Conservation (phyloP, 37 sponge, comb jelly and placozoan genomes). For the Agelas oroides region DNA sequence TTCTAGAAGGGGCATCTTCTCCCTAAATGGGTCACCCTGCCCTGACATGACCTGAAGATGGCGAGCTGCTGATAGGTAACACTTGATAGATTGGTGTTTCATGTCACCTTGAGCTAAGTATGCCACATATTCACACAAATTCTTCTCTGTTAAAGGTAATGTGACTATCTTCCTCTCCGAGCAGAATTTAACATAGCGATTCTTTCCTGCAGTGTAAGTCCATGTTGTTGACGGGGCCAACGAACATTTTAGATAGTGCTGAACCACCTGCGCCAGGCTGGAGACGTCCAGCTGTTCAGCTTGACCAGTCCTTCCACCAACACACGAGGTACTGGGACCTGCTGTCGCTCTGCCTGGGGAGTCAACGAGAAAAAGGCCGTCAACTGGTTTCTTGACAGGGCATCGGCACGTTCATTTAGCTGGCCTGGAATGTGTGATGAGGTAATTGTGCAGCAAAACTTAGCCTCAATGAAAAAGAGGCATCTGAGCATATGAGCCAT, state of each 20-base stretch:
- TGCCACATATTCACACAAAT: slow-evolving; percentile 7
- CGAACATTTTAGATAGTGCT: neutral
- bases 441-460: too few species aligned
- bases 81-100: slow-evolving; percentile 1
- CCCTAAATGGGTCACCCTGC: neutral
- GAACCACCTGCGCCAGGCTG: slow-evolving; percentile 24
- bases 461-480: too few species aligned
- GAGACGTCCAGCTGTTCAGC: slow-evolving; percentile 20
- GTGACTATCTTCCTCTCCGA: neutral
- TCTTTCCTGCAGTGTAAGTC: slow-evolving; percentile 23
- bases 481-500: too few species aligned
- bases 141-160: neutral
- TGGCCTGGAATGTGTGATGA: too few species aligned
- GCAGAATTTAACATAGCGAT: slow-evolving; percentile 18
- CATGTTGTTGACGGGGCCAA: slow-evolving; percentile 24
- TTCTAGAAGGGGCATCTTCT: neutral
- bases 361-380: neutral
- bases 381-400: slow-evolving; percentile 16
- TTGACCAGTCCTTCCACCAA: slow-evolving; percentile 8
- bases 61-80: slow-evolving; percentile 4
- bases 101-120: neutral
- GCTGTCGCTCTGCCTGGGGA: slow-evolving; percentile 1
- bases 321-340: neutral
- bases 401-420: too few species aligned
- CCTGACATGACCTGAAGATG: too few species aligned